phyloP scores from a whole-genome alignment of 30 jellyfish, hydroid and myxozoan genomes.

The Aurelia coerulea region DNA sequence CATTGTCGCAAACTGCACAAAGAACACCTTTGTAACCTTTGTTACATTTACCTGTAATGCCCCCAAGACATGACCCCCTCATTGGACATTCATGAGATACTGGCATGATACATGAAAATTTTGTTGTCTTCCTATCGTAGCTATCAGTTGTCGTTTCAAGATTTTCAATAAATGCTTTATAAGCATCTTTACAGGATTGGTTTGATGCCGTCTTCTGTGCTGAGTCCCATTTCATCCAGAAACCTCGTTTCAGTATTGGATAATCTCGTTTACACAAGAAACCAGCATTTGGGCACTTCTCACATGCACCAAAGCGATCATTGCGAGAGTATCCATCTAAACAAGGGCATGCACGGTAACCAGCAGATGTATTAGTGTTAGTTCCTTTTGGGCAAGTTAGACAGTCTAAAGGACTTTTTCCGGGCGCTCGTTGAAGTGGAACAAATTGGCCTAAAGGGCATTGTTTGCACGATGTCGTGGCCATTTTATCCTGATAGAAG shows the following conservation, averaged over 20 bases:
- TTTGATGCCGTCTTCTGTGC: constrained; percentile 5
- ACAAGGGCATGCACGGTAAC: constrained; percentile 57
- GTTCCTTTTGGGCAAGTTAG: constrained; percentile 63
- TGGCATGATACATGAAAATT: constrained; percentile 26
- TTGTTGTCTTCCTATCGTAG: constrained; percentile 19
- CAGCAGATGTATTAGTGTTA: constrained; percentile 47
- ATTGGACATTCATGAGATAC: constrained; percentile 42
- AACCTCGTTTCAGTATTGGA: constrained; percentile 19
- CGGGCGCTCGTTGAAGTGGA: constrained; percentile 26
- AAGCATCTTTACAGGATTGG: constrained; percentile 2
- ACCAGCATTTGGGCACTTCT: constrained; percentile 27
- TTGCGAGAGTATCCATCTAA: constrained; percentile 39
- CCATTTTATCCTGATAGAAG: constrained; percentile 52
- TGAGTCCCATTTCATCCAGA: constrained; percentile 51
- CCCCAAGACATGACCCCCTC: constrained; percentile 61
- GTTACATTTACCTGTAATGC: constrained; percentile 25
- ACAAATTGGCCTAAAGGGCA: constrained; percentile 66
- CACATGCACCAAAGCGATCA: constrained; percentile 61
- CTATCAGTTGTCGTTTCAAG: constrained; percentile 10
- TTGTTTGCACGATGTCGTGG: constrained; percentile 24
- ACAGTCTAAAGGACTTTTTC: constrained; percentile 46
- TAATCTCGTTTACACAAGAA: constrained; percentile 32
- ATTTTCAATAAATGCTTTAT: constrained; percentile 12
- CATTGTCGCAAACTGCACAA: constrained; percentile 55
- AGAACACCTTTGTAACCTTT: constrained; percentile 44